Base-by-base conservation (phyloP, 2,797 vertebrate genomes). In the Gouania willdenowi region DNA sequence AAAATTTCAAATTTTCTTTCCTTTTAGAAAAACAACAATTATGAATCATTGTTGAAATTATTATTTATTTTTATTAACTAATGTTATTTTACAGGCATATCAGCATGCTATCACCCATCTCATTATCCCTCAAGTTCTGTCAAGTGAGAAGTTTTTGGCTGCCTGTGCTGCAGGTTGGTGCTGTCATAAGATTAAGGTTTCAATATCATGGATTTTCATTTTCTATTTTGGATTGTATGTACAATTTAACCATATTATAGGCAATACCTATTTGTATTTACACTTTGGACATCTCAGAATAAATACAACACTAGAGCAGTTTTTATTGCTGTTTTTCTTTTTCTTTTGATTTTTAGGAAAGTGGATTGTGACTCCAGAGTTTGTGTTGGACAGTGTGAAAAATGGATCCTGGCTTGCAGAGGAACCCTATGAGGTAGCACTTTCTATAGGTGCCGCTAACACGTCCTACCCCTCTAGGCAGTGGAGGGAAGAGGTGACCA, bases 291-390 rank as follows among this genome's bases (percentile, higher is more conserved):
- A n/a, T n/a, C n/a, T n/a, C n/a, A n/a, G n/a, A n/a, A n/a, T n/a
- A n/a, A n/a, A n/a, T n/a, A n/a, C n/a, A n/a, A n/a, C n/a, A n/a
- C n/a, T n/a, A n/a, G n/a, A n/a, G n/a, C n/a, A n/a, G n/a, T n/a
- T n/a, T n/a, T 17, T 41, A 5, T 32, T 51, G 7, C 11, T 10
- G 20, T 8, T 40, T 24, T 6, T 22, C 4, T 28, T 8, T 40
- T 10, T 12, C 4, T 24, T 6, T 22, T 4, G 28, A 8, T 40
- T 10, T 12, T 4, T 75, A 98, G 96, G 96, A 71, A 98, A 94
- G 73, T 98, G 95, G 95, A 86, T 96, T 56, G 83, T 98, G 79
- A 93, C 90, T 66, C 92, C 93, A 41, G 79, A 94, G 70, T 98
- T 93, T 66, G 85, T 98, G 77, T 77, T 92, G 81, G 92, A 97